Evolutionary conservation across 2,797 vertebrate species (phyloP), one percentile per base, ranked within the genome.

Genomic region (Cheracebus regulus): DNA sequence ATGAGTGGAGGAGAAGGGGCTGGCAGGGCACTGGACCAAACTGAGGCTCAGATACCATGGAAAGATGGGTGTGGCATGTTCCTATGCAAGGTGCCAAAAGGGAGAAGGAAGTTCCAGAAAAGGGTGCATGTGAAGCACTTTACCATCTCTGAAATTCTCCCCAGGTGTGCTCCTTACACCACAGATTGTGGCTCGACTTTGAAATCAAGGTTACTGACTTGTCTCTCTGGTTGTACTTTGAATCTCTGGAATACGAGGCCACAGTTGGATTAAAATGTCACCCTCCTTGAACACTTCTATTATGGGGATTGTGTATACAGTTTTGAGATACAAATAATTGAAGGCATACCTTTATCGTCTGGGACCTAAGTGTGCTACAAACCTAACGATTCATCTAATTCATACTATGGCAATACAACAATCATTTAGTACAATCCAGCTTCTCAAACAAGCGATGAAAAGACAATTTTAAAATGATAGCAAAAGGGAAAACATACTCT

Each of bases 391-490:
- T 48, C 48, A 58, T 72, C 70, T 84, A 61, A 79, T 52, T 95
- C 44, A 90, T 20, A n/a, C 6, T 75, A 83, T 91, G 30, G 41
- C 48, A 83, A 87, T 12, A 55, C 5, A 86, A 26, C 13, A 73
- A 46, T 64, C 46, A 58, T 5, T 44, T 3, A 83, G 22, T 3
- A 44, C 50, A 58, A 8, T 14, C 50, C 24, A 24, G 50, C 11
- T 95, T 81, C 93, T 82, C 75, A 92, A 88, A 81, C 17, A 78
- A 33, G 41, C 14, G 58, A 89, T 36, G 80, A 73, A 90, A 84
- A 97, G 88, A 70, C 36, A 82, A 72, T 72, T 95, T 96, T 52
- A 52, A 75, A 89, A 96, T 44, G 55, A 70, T 70, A 26, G 20
- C 33, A 58, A 14, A 12, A 72, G 46, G n/a, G 57, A 58, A 92